These are phyloP conservation scores for Choristoneura rosaceana DNA, from an alignment of 2,888 invertebrate species.

Conservation along the genomic window DNA sequence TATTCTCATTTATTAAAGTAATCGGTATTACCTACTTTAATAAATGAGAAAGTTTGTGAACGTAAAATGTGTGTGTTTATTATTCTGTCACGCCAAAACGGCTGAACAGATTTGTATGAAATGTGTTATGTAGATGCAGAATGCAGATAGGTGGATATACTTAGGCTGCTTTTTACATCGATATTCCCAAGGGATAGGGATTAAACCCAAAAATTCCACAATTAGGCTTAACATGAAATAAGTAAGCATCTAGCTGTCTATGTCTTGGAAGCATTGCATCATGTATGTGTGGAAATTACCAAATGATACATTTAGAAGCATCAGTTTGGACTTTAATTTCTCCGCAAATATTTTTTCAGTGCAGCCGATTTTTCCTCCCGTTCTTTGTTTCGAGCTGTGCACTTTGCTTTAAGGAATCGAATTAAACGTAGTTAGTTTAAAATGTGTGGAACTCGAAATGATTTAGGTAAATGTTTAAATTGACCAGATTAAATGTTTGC, in stretches of 20 bases:
- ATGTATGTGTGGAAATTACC: background rate
- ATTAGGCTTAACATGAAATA: background rate
- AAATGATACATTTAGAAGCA: slow-evolving; percentile 2
- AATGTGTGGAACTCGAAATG: background rate
- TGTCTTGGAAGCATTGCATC: background rate
- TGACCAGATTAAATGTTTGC: background rate
- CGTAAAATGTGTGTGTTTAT: no score
- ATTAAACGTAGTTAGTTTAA: no score
- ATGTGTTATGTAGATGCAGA: no score
- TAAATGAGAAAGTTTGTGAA: no score
- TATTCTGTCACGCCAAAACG: no score
- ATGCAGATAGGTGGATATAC: no score
- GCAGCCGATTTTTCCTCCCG: background rate
- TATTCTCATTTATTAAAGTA: no score
- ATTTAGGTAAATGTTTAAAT: background rate
- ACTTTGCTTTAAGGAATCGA: background rate
- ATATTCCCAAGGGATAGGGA: no score
- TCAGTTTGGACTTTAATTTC: background rate
- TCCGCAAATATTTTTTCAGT: background rate
- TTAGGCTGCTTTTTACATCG: no score
- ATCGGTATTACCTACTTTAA: no score
- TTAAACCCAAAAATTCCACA: no score
- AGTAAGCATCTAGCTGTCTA: background rate
- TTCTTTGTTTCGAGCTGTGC: background rate
- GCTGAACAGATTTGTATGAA: no score